These are phyloP conservation scores for Corapipo altera DNA, from an alignment of 2,113 vertebrate species.

Conservation along the genomic window DNA sequence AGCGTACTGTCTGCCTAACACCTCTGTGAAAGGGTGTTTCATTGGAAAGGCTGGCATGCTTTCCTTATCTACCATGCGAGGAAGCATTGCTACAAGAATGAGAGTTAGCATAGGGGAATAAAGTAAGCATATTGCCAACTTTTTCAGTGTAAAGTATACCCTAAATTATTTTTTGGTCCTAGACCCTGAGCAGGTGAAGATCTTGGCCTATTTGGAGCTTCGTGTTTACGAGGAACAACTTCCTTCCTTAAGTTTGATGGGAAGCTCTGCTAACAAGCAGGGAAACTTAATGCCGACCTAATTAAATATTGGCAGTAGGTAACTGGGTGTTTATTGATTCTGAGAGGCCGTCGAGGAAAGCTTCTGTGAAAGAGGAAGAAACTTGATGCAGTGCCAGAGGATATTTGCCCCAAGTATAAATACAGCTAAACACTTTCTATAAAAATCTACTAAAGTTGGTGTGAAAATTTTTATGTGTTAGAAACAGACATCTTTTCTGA, in stretches of 20 bases:
- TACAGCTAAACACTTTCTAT: not conserved
- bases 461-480: not conserved
- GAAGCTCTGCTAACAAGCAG: not conserved
- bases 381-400: not conserved
- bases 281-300: not conserved
- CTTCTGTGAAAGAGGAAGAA: not conserved
- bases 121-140: not conserved
- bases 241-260: constrained; percentile 15
- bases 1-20: not conserved
- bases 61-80: not conserved
- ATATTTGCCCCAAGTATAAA: not conserved
- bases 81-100: not conserved
- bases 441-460: not conserved
- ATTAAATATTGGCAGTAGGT: constrained; percentile 11
- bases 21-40: not conserved
- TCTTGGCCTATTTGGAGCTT: not conserved
- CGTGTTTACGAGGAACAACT: not conserved
- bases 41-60: not conserved
- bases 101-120: not conserved
- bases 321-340: not conserved
- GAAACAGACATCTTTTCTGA: not conserved
- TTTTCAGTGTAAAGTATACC: not conserved
- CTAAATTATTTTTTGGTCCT: rapidly evolving
- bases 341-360: not conserved
- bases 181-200: not conserved